These are phyloP conservation scores for Lethrus apterus DNA, from an alignment of 1,140 invertebrate genomes.

Conservation along the genomic window DNA sequence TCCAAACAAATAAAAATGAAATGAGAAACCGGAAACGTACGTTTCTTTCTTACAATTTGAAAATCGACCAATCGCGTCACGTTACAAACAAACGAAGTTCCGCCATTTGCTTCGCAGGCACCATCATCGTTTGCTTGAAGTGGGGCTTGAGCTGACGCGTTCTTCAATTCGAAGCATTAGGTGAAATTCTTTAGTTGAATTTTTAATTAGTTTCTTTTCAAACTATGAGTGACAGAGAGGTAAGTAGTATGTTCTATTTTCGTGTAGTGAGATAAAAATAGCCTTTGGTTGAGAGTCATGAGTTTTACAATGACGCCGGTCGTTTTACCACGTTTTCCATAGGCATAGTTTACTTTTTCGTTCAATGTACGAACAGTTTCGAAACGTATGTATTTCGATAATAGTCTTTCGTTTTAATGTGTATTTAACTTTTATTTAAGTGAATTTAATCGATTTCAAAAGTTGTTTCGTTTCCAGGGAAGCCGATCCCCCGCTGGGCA, in stretches of 20 bases:
- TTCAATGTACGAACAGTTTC: no score
- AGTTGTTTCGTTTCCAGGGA: constrained; percentile 21
- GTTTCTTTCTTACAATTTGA: background rate
- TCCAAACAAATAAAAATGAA: no score
- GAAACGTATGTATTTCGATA: no score
- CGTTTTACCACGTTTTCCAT: background rate
- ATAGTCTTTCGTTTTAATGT: no score
- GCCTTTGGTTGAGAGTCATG: constrained; percentile 9
- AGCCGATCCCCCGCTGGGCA: constrained; percentile 25
- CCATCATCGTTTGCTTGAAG: constrained; percentile 7
- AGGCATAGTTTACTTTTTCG: no score
- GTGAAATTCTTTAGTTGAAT: constrained; percentile 4
- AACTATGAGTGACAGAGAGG: constrained; percentile 29
- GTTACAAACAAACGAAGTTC: constrained; percentile 12
- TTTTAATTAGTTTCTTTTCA: constrained; percentile 1
- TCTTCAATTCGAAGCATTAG: background rate
- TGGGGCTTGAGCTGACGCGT: background rate
- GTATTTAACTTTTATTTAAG: no score
- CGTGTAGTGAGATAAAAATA: constrained; percentile 10
- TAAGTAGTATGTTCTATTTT: constrained; percentile 18
- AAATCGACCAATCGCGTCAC: background rate
- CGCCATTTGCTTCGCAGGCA: constrained; percentile 4
- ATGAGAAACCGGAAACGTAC: no score
- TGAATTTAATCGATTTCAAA: no score
- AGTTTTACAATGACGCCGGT: constrained; percentile 12